Percentiles rank a stretch among this genome's conserved stretches.
phyloP scores from a whole-genome alignment of 2,888 invertebrate species.

The Ctena decussata region DNA sequence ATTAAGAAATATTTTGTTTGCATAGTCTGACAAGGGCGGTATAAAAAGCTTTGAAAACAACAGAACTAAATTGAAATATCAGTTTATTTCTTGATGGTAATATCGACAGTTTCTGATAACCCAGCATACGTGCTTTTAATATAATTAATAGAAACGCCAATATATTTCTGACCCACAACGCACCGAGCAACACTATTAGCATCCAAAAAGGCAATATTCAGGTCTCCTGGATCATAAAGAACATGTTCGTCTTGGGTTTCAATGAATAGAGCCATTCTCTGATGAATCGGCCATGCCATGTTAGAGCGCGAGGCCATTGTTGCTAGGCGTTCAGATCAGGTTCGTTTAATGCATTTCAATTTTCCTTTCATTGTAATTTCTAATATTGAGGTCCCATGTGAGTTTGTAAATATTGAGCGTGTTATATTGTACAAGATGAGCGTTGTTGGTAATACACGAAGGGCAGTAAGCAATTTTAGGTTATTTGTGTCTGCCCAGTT shows the following conservation, averaged over 20 bases:
- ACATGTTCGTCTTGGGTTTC: slow-evolving; percentile 1
- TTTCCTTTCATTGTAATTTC: slow-evolving; percentile 14
- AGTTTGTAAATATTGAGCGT: slow-evolving; percentile 10
- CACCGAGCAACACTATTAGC: background rate
- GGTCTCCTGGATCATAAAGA: background rate
- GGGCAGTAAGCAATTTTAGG: background rate
- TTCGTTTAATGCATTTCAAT: slow-evolving; percentile 17
- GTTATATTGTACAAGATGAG: background rate
- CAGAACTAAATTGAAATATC: too few relatives aligned
- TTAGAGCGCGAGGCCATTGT: background rate
- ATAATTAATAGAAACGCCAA: slow-evolving; percentile 2
- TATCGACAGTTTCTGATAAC: background rate
- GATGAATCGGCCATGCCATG: slow-evolving; percentile 5
- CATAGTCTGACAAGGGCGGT: too few relatives aligned
- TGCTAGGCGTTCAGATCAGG: background rate
- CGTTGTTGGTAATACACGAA: background rate
- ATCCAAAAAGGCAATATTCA: slow-evolving; percentile 6
- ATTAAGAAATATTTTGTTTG: too few relatives aligned
- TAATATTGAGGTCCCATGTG: slow-evolving; percentile 4
- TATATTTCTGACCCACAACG: background rate
- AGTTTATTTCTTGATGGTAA: too few relatives aligned
- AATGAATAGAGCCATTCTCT: slow-evolving; percentile 4
- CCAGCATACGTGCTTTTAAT: background rate
- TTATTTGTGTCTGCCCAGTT: too few relatives aligned
- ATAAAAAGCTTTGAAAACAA: too few relatives aligned